Base-by-base conservation (phyloP, 92 coral and sea anemone genomes). In the Micromussa lordhowensis region DNA sequence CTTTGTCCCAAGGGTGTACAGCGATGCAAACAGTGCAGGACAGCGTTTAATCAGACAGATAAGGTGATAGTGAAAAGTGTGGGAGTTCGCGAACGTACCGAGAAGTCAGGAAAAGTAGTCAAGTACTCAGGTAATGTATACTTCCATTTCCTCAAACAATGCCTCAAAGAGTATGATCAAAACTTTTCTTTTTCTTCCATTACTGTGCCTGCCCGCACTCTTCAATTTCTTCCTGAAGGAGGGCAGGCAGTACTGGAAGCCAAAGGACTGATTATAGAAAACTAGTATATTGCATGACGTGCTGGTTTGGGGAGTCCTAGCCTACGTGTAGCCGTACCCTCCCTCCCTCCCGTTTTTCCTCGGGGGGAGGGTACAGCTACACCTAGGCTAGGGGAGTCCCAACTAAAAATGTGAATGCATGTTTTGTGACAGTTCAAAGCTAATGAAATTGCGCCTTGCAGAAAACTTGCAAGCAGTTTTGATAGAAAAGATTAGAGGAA, bases 11-110 rank as follows among this genome's bases (percentile, higher is more conserved):
- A 92, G 71, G 31, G 77, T 14, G 89, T 92, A 0, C 91, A 89
- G 57, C 78, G 91, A 22, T 92, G 95, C 73, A 91, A 92, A 35
- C 93, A 92, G 82, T 90, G 95, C 66, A 86, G 93, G 68, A 55
- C 49, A 57, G 58, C 91, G 10, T 92, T 90, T 75, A 82, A 92
- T 73, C 88, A 75, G 86, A 59, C 91, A 19, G 95, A 89, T 55
- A 86, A 76, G 51, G 89, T 92, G 70, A 16, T 92, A n/a, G 89
- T 92, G 36, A 92, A 89, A 59, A 82, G 83, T 68, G 91, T 92
- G 48, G 91, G 93, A 35, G 51, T 92, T 28, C 77, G 95, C 1
- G 95, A 92, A 80, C 86, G 95, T 1, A 89, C 93, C 5, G 92
- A 92, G 44, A 91, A 91, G 85, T 40, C 66, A 7, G 88, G 82